Conservation (phyloP, 2,797 vertebrate genomes). For the Hirundo rustica region DNA sequence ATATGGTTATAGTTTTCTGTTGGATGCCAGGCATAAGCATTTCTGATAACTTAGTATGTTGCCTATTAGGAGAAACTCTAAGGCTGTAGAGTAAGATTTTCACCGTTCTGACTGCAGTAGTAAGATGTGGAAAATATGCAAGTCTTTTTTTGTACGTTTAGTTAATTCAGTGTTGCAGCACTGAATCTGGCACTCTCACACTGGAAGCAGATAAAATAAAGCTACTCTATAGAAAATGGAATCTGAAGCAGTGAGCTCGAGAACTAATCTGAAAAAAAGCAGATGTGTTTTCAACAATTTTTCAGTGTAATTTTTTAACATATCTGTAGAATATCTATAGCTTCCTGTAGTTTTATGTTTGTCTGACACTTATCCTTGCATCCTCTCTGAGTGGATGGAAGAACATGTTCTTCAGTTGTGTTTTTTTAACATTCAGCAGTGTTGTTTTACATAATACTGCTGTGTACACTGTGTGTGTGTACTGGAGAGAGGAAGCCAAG, state of each 20-base stretch:
- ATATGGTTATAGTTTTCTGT: neutral
- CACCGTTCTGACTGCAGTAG: neutral
- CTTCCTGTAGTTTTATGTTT: neutral
- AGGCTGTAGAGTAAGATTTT: neutral
- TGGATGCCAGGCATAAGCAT: neutral
- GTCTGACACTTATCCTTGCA: neutral
- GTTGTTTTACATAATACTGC: neutral
- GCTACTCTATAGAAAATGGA: neutral
- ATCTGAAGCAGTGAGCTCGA: neutral
- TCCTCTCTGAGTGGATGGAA: neutral
- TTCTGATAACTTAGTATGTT: neutral
- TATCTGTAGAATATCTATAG: neutral
- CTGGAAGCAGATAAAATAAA: neutral
- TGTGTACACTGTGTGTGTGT: neutral
- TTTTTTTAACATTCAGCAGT: neutral
- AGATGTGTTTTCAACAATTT: neutral
- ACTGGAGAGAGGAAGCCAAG: neutral
- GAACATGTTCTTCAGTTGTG: neutral
- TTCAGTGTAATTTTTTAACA: neutral
- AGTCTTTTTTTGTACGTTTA: neutral
- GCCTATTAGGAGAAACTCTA: neutral
- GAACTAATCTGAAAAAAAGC: neutral
- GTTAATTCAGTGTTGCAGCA: neutral
- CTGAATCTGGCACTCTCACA: neutral
- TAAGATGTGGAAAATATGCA: neutral